Base-by-base conservation (phyloP, 1,140 invertebrate species). In the Octopus sinensis region DNA sequence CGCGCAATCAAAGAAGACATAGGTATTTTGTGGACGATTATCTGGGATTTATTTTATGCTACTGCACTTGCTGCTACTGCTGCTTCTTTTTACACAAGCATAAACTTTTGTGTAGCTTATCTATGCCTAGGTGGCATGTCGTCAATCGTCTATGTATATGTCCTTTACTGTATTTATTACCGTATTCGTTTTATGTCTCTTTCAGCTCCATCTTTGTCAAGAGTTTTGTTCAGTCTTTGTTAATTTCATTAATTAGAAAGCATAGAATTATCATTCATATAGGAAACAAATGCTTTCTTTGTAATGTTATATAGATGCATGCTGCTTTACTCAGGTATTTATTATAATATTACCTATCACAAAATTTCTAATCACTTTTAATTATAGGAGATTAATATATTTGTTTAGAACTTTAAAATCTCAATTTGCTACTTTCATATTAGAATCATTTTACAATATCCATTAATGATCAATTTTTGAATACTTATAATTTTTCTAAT, bases 281-380 rank as follows among this genome's bases (percentile, higher is more conserved):
- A n/a, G 17, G 5, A 73, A 6, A 9, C 6, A 7, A 73, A 73
- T 73, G 68, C 68, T 73, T 73, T 73, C 17, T 23, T 6, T 73
- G 68, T 73, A 73, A n/a, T n/a, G 30, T 6, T 73, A 23, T 73
- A 73, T 73, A 73, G 68, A n/a, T 73, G 68, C 68, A 73, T 73
- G 68, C 17, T 73, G 68, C 68, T 9, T 23, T 73, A 43, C 30
- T 43, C 30, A 43, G 30, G 30, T 43, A 43, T 43, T 43, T 43
- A 43, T 43, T 43, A 43, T 43, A 43, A 43, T 43, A 43, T 43
- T 43, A 43, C 30, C 30, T 3, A 43, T 43, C 30, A 43, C 30
- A 43, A 43, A 43, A 43, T 43, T 43, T 43, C 30, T 43, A 43
- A 43, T 43, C 30, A 43, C 1, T 43, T 43, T 43, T 43, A 43